phyloP scores from a whole-genome alignment of 2,797 vertebrate species.

The Xiphorhynchus erythropygius region DNA sequence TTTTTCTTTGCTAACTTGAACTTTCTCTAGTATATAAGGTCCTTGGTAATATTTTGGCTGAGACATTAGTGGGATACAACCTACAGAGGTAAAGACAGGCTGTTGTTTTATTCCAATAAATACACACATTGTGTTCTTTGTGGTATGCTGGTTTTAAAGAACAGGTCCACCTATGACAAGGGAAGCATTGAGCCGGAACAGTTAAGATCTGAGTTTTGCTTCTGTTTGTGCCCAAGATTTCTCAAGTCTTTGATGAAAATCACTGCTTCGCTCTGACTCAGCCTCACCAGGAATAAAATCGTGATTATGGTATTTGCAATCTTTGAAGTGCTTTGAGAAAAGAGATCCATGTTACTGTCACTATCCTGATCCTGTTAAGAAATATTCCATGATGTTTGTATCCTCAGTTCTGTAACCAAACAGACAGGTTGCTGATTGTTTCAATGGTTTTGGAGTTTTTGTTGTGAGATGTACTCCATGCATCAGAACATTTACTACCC shows the following conservation, averaged over 20 bases:
- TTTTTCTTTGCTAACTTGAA: background rate
- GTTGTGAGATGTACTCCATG: background rate
- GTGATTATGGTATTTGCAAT: background rate
- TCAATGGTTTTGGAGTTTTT: background rate
- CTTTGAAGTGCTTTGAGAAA: background rate
- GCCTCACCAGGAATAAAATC: background rate
- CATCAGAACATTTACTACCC: background rate
- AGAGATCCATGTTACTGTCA: background rate
- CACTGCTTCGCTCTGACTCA: background rate
- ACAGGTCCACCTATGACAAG: background rate
- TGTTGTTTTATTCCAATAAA: background rate
- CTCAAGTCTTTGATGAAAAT: background rate
- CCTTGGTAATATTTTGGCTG: background rate
- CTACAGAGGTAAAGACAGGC: background rate
- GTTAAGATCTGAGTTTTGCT: background rate
- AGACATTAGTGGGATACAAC: background rate
- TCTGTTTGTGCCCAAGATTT: background rate
- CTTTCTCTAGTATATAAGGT: background rate
- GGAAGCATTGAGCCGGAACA: background rate
- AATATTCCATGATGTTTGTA: background rate
- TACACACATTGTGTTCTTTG: background rate
- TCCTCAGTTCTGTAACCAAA: background rate
- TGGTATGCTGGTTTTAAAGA: background rate
- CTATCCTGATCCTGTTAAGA: background rate
- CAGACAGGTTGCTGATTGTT: background rate